Evolutionary conservation across 1,140 invertebrate species (phyloP).

Genomic region (Platorchestia sp.): DNA sequence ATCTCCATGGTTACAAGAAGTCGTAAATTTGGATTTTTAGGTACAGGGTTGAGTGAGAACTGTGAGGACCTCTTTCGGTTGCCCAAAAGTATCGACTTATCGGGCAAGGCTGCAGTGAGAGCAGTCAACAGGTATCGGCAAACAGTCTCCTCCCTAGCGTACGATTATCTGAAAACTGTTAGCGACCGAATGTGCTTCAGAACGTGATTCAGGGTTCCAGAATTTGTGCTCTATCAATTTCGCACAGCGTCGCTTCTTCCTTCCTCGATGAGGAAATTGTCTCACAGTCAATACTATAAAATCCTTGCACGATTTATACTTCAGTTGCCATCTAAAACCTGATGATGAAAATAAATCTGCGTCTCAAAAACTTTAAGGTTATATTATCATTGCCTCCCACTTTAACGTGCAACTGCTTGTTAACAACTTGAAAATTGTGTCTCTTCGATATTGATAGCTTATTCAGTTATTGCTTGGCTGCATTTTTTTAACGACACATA

Average conservation of each 20-base stretch:
- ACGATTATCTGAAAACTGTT: not conserved
- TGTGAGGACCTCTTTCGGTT: not conserved
- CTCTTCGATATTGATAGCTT: no score
- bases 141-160: not conserved
- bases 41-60: not conserved
- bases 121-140: constrained; percentile 5
- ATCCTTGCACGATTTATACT: not conserved
- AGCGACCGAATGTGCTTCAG: not conserved
- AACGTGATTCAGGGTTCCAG: not conserved
- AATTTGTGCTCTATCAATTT: not conserved
- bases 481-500: no score
- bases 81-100: not conserved
- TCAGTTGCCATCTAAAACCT: not conserved
- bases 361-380: not conserved
- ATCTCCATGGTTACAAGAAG: not conserved
- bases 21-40: not conserved
- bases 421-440: no score
- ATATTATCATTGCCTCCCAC: no score
- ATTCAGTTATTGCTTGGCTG: no score
- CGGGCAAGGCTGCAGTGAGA: not conserved
- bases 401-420: no score
- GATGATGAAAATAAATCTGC: not conserved
- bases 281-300: not conserved
- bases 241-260: not conserved
- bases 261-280: not conserved